Evolutionary conservation across 64 coral and sea anemone genomes (phyloP), one percentile per base, ranked within the genome.

Genomic region (Orbicella faveolata): DNA sequence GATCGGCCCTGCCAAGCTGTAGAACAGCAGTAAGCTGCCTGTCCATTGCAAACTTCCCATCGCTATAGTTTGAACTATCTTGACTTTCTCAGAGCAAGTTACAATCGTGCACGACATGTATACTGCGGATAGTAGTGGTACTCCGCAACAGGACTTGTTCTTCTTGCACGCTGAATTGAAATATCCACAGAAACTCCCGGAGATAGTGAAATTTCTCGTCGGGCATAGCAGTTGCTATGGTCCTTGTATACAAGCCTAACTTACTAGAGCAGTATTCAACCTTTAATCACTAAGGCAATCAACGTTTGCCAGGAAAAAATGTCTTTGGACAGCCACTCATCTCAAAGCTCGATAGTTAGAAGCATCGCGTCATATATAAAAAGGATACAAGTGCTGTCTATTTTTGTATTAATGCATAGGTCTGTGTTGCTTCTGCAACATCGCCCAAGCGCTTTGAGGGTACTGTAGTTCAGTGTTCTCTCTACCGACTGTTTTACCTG

Each of bases 221-320:
- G 36, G 41, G 63, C 2, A 52, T 19, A 39, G 37, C 5, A 72
- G 82, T 85, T 85, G 82, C 82, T 85, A 85, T 85, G 82, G 19
- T 26, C 82, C 82, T 85, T 85, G 79, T 34, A 35, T 82, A 64
- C 34, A 82, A 82, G 59, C 35, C 30, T 82, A 9, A n/a, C 21
- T 7, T 16, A 51, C 39, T 8, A 26, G 65, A 70, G 51, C 61
- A 73, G 63, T 25, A 9, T 39, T 84, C 65, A n/a, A n/a, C 39
- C 51, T 79, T 79, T 16, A 72, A 66, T 85, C 82, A 85, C 82
- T 85, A 85, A 48, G 82, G 82, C 65, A 66, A 85, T 85, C 48
- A 85, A 85, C 34, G 82, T 85, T 85, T 72, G 82, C 82, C 65
- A 85, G n/a, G 82, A 20, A 85, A 85, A 85, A 85, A 85, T 85